A percentile compares a stretch with the other conserved stretches of the same genome.
These are phyloP conservation scores for Spondyliosoma cantharus DNA, from an alignment of 2,797 vertebrate species.

Conservation along the genomic window DNA sequence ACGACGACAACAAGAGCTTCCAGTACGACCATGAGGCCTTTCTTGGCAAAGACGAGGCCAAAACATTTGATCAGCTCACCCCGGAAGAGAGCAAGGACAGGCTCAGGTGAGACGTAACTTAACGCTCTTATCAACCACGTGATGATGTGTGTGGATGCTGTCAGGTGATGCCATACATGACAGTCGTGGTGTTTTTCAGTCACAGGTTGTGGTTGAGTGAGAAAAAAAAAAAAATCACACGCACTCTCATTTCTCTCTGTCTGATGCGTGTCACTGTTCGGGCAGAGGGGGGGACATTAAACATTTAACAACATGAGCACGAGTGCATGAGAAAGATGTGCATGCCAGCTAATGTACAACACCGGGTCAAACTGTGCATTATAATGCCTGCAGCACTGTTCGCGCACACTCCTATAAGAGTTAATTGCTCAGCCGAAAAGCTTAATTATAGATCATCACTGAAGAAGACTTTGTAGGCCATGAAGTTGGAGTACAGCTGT, in stretches of 20 bases:
- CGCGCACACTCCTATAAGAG: conserved; percentile 44
- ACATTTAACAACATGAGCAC: conserved; percentile 46
- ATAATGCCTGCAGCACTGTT: conserved; percentile 22
- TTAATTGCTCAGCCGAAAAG: conserved; percentile 48
- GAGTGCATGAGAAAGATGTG: conserved; percentile 58
- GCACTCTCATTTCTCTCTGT: background rate
- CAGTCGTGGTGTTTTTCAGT: background rate
- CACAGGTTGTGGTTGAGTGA: background rate
- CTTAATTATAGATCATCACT: conserved; percentile 66
- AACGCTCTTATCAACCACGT: background rate
- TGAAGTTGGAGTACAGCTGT: conserved; percentile 26
- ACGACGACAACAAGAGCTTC: conserved; percentile 91
- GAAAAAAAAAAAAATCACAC: conserved; percentile 38
- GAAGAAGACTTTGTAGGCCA: conserved; percentile 40
- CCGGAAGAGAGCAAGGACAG: conserved; percentile 93
- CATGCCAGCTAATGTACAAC: conserved; percentile 45
- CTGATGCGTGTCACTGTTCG: conserved; percentile 49
- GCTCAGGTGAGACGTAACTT: conserved; percentile 86
- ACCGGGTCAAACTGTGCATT: conserved; percentile 13
- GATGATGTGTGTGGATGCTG: background rate
- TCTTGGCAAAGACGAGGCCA: conserved; percentile 94
- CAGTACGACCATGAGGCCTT: conserved; percentile 98
- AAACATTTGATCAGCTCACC: conserved; percentile 94
- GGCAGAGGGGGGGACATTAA: conserved; percentile 38
- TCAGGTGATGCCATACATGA: background rate